These are phyloP conservation scores for Coecobrya sp. DNA, from an alignment of 2,888 invertebrate species.

Conservation along the genomic window DNA sequence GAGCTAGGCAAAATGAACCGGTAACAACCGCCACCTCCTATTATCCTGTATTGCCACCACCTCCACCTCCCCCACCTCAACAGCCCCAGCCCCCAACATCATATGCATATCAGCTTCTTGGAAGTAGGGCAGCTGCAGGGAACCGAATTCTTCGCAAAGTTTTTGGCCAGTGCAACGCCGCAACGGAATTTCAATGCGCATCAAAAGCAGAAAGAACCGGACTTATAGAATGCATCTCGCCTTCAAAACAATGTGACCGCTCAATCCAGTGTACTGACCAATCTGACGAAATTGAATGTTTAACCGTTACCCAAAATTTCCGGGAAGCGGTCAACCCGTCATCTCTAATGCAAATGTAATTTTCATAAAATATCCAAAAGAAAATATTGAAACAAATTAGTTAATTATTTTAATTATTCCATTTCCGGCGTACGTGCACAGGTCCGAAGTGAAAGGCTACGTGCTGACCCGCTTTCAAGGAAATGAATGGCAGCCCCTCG, in stretches of 20 bases:
- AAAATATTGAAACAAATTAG: neutral
- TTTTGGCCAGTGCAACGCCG: neutral
- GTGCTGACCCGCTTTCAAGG: constrained; percentile 29
- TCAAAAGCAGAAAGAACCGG: neutral
- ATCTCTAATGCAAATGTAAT: neutral
- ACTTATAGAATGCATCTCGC: neutral
- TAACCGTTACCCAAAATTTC: neutral
- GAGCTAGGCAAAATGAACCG: neutral
- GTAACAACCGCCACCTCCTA: neutral
- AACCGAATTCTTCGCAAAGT: neutral
- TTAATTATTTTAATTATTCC: neutral
- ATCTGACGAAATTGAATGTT: constrained; percentile 20
- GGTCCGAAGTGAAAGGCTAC: constrained; percentile 59
- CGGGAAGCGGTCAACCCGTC: neutral
- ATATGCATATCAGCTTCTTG: neutral
- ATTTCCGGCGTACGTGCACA: neutral
- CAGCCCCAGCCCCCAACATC: neutral
- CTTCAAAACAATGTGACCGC: constrained; percentile 1
- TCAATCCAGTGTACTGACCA: constrained; percentile 5
- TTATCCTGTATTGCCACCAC: neutral
- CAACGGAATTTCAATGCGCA: neutral
- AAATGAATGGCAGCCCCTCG: constrained; percentile 36
- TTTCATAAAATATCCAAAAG: neutral
- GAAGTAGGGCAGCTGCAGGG: neutral
- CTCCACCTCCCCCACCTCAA: neutral